Evolutionary conservation across 1,140 invertebrate species (phyloP).

Genomic region (Tenebrio molitor): DNA sequence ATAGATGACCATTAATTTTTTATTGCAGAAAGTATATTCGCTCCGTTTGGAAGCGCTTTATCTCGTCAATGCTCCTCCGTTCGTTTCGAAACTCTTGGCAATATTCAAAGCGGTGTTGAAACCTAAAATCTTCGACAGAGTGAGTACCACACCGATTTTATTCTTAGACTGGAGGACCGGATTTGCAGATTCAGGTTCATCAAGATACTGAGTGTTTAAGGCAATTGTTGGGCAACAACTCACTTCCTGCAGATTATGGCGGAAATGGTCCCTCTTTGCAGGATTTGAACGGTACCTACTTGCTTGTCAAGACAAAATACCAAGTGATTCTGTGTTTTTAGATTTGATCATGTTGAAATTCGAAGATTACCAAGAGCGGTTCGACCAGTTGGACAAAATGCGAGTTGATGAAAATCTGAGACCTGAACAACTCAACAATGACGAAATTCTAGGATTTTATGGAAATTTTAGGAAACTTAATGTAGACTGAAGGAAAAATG

Average conservation of each 20-base stretch:
- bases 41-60: not conserved
- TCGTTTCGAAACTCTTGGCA: not conserved
- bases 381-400: slow-evolving; percentile 46
- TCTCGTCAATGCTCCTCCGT: not conserved
- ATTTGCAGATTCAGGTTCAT: not conserved
- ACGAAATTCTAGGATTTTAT: slow-evolving; percentile 54
- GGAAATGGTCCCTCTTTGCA: slow-evolving; percentile 10
- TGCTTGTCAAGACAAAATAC: not conserved
- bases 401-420: slow-evolving; percentile 49
- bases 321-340: not conserved
- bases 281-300: slow-evolving; percentile 8
- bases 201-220: not conserved
- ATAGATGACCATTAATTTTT: not conserved
- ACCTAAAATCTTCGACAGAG: slow-evolving; percentile 1
- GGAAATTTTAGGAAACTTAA: slow-evolving; percentile 55
- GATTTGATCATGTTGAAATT: slow-evolving; percentile 25
- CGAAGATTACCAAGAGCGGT: slow-evolving; percentile 35
- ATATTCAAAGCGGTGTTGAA: not conserved
- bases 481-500: slow-evolving; percentile 48
- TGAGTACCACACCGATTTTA: too few species aligned
- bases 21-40: not conserved
- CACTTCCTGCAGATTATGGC: slow-evolving; percentile 4
- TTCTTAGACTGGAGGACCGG: too few species aligned
- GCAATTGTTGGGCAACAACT: not conserved
- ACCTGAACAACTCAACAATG: slow-evolving; percentile 50